Conservation (phyloP, 2,888 invertebrate genomes). For the Ichneumoninae sp. region DNA sequence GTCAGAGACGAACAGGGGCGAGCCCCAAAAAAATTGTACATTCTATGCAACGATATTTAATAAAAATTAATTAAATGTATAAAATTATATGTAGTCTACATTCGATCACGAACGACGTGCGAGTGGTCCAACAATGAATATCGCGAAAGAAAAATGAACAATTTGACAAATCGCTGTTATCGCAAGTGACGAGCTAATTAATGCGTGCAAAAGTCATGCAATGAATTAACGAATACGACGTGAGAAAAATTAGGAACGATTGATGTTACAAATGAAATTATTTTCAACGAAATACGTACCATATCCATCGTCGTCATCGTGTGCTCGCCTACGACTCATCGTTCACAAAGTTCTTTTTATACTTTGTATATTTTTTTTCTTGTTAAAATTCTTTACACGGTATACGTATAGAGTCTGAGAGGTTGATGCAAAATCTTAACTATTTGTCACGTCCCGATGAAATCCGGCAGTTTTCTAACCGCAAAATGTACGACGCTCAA, state of each 20-base stretch:
- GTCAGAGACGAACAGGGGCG: neutral
- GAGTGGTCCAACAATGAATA: neutral
- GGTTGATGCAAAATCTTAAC: constrained; percentile 20
- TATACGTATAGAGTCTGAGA: constrained; percentile 5
- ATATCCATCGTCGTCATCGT: constrained; percentile 93
- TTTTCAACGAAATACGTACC: constrained; percentile 85
- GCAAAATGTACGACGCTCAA: constrained; percentile 42
- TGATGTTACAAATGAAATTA: constrained; percentile 24
- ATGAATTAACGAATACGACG: neutral
- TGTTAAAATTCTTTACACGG: neutral
- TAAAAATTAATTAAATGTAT: neutral
- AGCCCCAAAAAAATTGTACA: neutral
- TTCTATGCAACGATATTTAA: neutral
- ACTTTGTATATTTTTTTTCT: neutral
- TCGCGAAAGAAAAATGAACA: neutral
- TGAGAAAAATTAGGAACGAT: constrained; percentile 58
- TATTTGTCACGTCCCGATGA: constrained; percentile 4
- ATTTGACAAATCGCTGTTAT: neutral
- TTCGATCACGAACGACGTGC: neutral
- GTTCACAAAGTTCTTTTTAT: constrained; percentile 64
- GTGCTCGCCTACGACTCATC: constrained; percentile 92
- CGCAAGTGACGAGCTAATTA: neutral
- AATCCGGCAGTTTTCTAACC: constrained; percentile 60
- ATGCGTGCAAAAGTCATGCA: neutral
- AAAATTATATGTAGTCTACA: neutral